Conservation (phyloP, 2,888 invertebrate species). For the Hyppa rectilinea region DNA sequence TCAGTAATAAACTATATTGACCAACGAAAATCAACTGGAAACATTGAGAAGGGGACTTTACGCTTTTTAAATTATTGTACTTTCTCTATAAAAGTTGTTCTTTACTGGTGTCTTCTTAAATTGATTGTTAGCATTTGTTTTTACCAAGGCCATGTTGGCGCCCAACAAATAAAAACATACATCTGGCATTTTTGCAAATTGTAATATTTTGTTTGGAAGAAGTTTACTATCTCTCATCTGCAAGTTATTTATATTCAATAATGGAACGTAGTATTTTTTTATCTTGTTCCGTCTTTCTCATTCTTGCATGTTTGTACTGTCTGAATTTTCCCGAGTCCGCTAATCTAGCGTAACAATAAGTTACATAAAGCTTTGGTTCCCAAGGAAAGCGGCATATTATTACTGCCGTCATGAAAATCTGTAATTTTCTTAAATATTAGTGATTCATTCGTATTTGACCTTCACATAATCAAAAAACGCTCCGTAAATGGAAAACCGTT, state of each 20-base stretch:
- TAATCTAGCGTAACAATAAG: background rate
- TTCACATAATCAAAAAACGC: no score
- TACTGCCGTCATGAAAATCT: no score
- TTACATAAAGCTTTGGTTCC: background rate
- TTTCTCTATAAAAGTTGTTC: no score
- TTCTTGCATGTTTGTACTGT: background rate
- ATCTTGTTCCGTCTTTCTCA: background rate
- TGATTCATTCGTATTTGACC: no score
- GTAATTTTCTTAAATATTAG: no score
- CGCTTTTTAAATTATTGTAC: slow-evolving; percentile 2
- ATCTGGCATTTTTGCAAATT: background rate
- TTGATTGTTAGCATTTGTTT: background rate
- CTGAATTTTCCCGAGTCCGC: background rate
- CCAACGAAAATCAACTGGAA: slow-evolving; percentile 31
- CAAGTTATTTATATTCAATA: background rate
- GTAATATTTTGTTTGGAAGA: background rate
- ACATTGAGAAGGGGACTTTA: slow-evolving; percentile 31
- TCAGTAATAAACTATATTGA: slow-evolving; percentile 60
- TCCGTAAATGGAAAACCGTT: no score
- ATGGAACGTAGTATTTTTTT: background rate
- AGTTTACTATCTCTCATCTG: background rate
- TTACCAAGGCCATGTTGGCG: background rate
- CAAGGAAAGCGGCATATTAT: no score
- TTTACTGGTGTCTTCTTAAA: slow-evolving; percentile 1
- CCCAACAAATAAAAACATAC: background rate